phyloP scores from a whole-genome alignment of 2,797 vertebrate species.

The Streptopelia turtur region DNA sequence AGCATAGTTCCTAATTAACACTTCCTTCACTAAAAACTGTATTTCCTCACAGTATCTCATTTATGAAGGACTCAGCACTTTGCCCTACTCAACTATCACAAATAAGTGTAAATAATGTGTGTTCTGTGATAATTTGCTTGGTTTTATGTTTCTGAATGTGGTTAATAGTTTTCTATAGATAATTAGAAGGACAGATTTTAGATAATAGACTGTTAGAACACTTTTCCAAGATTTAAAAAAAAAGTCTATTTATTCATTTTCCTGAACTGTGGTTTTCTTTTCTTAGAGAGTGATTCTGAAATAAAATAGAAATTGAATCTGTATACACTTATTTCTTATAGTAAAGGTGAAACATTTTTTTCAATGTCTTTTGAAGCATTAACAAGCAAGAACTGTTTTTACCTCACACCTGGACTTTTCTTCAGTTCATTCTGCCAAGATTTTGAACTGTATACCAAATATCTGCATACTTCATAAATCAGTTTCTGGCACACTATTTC shows the following conservation, averaged over 20 bases:
- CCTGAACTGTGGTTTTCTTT: not conserved
- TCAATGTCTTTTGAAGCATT: not conserved
- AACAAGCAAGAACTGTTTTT: not conserved
- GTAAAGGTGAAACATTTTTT: not conserved
- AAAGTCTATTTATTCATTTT: not conserved
- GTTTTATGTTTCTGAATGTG: not conserved
- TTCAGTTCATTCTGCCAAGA: not conserved
- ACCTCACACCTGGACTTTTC: not conserved
- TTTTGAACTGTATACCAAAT: not conserved
- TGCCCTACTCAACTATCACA: not conserved
- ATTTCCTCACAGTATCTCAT: not conserved
- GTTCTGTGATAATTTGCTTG: not conserved
- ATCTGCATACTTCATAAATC: not conserved
- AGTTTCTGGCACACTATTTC: not conserved
- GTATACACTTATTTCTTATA: not conserved
- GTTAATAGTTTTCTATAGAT: not conserved
- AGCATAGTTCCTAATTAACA: not conserved
- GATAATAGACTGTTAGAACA: not conserved
- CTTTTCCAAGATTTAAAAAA: not conserved
- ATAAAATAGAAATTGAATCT: not conserved
- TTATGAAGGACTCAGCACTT: not conserved
- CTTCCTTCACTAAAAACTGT: not conserved
- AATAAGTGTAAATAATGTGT: not conserved
- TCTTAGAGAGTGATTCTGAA: not conserved
- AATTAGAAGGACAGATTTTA: not conserved